Evolutionary conservation across 2,888 invertebrate species (phyloP), one percentile per base, ranked within the genome.

Genomic region (Tridacna crocea): DNA sequence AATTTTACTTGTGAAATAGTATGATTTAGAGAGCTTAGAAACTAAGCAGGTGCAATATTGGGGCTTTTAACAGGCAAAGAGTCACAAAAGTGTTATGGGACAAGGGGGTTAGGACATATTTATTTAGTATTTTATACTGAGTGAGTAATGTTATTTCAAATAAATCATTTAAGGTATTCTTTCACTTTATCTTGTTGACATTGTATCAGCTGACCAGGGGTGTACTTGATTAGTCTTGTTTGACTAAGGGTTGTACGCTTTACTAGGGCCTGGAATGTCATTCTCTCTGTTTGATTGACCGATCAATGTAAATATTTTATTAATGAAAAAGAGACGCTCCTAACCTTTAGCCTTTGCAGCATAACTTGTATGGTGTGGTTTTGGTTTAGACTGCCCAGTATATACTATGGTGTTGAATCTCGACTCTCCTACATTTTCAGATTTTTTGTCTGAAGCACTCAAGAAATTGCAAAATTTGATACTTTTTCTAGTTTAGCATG

Each of bases 131-230:
- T 70, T 70, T 70, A 70, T 68, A 68, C 51, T n/a, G 24, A 24
- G 70, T 70, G 70, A 70, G 70, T 70, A 70, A 70, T 70, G 70
- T 70, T 70, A 70, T 70, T 70, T 70, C 70, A 70, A 70, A 70
- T 70, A 70, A 70, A 70, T 70, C 70, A 70, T 70, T 70, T 26
- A 46, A 70, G 70, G 51, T 70, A 70, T 70, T 51, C 70, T 70
- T 70, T 70, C 70, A 47, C 19, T 51, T 70, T 51, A 70, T 70
- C 70, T 70, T 70, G 70, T 70, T 70, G 48, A 70, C 70, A 11
- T 70, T 51, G 70, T 70, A 70, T 70, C 70, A 70, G 70, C 70
- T 70, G 70, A 70, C 70, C 70, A 70, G 6, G 70, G 70, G 70
- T 47, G 70, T 70, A 51, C 70, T 51, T 51, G 70, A 70, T 70